phyloP scores from a whole-genome alignment of 2,888 invertebrate species.

The Drosophila nigricruria region DNA sequence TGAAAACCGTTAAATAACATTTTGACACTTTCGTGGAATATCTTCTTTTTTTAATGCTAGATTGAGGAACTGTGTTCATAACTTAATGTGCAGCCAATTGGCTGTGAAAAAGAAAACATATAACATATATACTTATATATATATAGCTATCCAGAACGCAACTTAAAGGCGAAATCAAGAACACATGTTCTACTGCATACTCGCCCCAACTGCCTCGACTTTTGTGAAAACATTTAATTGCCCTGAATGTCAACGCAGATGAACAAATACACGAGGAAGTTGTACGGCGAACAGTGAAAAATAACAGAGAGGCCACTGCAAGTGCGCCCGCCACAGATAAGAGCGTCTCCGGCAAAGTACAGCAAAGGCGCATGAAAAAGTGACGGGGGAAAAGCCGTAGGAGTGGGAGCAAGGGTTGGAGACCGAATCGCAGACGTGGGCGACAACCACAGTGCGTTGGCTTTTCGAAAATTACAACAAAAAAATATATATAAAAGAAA shows the following conservation, averaged over 20 bases:
- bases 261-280: constrained; percentile 63
- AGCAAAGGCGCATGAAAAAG: constrained; percentile 8
- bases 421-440: constrained; percentile 25
- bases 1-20: constrained; percentile 53
- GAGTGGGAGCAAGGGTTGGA: neutral
- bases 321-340: constrained; percentile 57
- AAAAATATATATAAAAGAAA: constrained; percentile 15
- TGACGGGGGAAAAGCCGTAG: neutral
- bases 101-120: constrained; percentile 62
- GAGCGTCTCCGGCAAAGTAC: constrained; percentile 26
- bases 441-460: constrained; percentile 63
- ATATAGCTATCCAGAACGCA: constrained; percentile 3
- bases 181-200: constrained; percentile 70
- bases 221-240: constrained; percentile 71
- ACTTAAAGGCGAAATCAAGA: constrained; percentile 69
- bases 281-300: constrained; percentile 34
- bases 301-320: constrained; percentile 48
- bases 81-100: constrained; percentile 73
- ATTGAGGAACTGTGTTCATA: constrained; percentile 54
- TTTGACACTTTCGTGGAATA: constrained; percentile 65
- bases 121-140: neutral
- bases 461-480: constrained; percentile 60
- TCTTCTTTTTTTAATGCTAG: constrained; percentile 3
- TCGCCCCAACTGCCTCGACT: constrained; percentile 17
- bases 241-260: constrained; percentile 78